These are phyloP conservation scores for Charadrius vociferus DNA, from an alignment of 2,113 vertebrate genomes.

Conservation along the genomic window DNA sequence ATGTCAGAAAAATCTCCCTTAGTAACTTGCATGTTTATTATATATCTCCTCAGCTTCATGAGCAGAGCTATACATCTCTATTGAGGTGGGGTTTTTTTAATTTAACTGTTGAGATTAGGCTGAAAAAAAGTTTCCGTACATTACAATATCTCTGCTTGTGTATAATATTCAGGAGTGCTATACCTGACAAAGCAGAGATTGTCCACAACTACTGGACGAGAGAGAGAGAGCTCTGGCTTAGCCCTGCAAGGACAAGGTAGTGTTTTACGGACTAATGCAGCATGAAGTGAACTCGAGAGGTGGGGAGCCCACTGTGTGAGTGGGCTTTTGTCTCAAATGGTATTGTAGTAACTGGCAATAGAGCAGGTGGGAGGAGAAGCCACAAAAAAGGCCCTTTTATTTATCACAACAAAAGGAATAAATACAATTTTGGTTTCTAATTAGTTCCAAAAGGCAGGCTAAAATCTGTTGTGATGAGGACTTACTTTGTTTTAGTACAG, in stretches of 20 bases:
- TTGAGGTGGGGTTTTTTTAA: neutral
- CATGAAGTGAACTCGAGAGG: neutral
- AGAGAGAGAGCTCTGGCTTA: neutral
- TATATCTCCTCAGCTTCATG: neutral
- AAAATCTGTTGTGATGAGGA: neutral
- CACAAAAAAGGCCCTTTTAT: neutral
- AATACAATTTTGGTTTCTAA: neutral
- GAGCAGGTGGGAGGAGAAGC: neutral
- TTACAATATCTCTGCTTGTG: neutral
- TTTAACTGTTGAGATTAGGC: neutral
- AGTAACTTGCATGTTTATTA: neutral
- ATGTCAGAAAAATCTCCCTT: neutral
- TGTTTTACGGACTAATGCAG: neutral
- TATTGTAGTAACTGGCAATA: neutral
- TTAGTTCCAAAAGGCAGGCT: neutral
- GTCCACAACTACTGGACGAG: neutral
- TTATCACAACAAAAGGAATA: neutral
- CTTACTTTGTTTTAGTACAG: neutral
- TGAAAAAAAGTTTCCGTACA: neutral
- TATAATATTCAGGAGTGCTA: neutral
- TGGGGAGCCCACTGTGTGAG: neutral
- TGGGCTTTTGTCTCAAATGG: neutral
- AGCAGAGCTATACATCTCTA: neutral
- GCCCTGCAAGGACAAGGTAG: neutral
- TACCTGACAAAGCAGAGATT: neutral